Percentiles rank a stretch among this genome's conserved stretches.
phyloP scores from a whole-genome alignment of 2,888 invertebrate species.

The Tetragonisca angustula region DNA sequence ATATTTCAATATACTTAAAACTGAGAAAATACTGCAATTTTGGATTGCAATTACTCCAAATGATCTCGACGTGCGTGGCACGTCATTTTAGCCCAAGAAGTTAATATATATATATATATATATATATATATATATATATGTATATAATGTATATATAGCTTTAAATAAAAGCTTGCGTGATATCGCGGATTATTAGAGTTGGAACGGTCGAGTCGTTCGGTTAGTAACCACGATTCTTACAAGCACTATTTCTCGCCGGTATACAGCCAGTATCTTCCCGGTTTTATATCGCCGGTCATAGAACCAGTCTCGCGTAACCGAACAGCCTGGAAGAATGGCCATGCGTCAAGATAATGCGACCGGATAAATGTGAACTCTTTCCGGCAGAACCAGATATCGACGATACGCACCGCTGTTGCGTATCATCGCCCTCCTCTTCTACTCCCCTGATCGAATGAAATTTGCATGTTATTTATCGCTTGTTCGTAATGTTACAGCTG shows the following conservation, averaged over 20 bases:
- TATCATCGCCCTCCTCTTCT: conserved; percentile 14
- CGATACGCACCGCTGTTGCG: conserved; percentile 27
- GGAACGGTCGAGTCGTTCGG: conserved; percentile 51
- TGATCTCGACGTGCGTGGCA: no score
- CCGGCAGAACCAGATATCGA: conserved; percentile 67
- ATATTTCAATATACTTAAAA: no score
- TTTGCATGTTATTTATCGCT: conserved; percentile 52
- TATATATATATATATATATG: no score
- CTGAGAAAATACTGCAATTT: no score
- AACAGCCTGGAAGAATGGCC: conserved; percentile 66
- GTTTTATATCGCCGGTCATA: conserved; percentile 63
- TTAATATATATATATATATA: no score
- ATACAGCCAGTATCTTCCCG: conserved; percentile 61
- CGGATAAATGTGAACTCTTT: conserved; percentile 74
- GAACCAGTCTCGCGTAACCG: conserved; percentile 70
- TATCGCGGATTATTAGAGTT: conserved; percentile 55
- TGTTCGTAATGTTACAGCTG: not conserved
- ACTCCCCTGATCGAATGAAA: conserved; percentile 1
- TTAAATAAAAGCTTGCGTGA: conserved; percentile 33
- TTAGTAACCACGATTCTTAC: conserved; percentile 60
- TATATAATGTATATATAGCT: no score
- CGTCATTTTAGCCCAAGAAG: no score
- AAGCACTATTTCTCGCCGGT: conserved; percentile 61
- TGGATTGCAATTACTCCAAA: no score
- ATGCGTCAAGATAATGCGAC: conserved; percentile 73